Conservation (phyloP, 2,888 invertebrate species). For the Nycteola revayana region DNA sequence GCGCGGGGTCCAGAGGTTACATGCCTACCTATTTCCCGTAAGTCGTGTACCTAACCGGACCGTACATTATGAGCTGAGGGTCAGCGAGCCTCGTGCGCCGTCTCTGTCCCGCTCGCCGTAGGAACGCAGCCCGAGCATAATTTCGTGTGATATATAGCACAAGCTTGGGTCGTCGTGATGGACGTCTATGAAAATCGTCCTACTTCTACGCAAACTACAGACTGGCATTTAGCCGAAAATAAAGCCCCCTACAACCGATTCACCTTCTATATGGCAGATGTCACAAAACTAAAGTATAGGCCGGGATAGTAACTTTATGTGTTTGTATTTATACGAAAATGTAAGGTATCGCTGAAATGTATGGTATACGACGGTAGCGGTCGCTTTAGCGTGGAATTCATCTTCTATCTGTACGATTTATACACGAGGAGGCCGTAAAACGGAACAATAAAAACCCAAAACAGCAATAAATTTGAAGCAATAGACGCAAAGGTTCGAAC, state of each 20-base stretch:
- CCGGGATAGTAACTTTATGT: conserved; percentile 29
- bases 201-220: conserved; percentile 42
- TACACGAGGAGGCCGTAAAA: conserved; percentile 80
- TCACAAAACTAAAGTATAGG: conserved; percentile 28
- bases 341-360: conserved; percentile 54
- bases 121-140: conserved; percentile 68
- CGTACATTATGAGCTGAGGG: conserved; percentile 82
- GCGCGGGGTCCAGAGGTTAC: conserved; percentile 69
- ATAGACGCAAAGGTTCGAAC: conserved; percentile 81
- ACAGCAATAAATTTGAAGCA: conserved; percentile 82
- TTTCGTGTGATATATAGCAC: conserved; percentile 78
- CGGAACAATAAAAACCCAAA: conserved; percentile 84
- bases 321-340: conserved; percentile 44
- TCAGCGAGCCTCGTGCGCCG: conserved; percentile 70
- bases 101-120: conserved; percentile 71
- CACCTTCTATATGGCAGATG: conserved; percentile 28
- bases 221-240: conserved; percentile 47
- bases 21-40: conserved; percentile 79
- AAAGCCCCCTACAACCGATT: conserved; percentile 35
- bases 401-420: conserved; percentile 81
- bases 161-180: conserved; percentile 63
- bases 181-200: conserved; percentile 68
- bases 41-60: conserved; percentile 83
- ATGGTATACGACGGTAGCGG: conserved; percentile 66
- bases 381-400: conserved; percentile 72